These are phyloP conservation scores for Ditula angustiorana DNA, from an alignment of 2,888 invertebrate genomes.

Conservation along the genomic window DNA sequence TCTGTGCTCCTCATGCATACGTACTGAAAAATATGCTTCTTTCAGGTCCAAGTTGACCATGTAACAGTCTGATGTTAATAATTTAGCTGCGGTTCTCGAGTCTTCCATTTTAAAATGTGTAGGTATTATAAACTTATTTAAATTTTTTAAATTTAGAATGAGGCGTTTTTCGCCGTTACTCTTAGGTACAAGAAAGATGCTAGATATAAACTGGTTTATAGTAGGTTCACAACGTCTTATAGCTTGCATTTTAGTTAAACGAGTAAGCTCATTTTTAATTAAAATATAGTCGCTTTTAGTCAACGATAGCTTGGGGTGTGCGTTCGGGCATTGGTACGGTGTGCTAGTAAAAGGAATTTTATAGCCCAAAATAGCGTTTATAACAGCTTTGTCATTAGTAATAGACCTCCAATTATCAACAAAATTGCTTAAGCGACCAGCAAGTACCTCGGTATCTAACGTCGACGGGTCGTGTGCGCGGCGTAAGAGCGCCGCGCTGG, in stretches of 20 bases:
- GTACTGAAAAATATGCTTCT: slow-evolving; percentile 6
- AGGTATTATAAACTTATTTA: slow-evolving; percentile 11
- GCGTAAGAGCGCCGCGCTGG: too few species aligned
- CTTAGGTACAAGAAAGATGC: slow-evolving; percentile 33
- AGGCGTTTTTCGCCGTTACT: slow-evolving; percentile 29
- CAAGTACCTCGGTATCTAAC: not conserved
- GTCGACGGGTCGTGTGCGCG: too few species aligned
- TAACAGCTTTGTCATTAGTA: not conserved
- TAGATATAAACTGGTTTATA: slow-evolving; percentile 26
- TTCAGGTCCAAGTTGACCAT: slow-evolving; percentile 21
- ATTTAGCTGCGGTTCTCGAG: slow-evolving; percentile 5
- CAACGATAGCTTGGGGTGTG: slow-evolving; percentile 17
- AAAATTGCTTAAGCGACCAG: not conserved
- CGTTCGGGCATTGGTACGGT: not conserved
- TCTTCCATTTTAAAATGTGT: slow-evolving; percentile 36
- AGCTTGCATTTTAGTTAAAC: slow-evolving; percentile 25
- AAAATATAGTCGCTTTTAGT: slow-evolving; percentile 1
- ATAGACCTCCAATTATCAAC: not conserved
- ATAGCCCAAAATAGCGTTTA: slow-evolving; percentile 3
- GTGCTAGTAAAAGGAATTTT: not conserved
- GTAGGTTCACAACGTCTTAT: slow-evolving; percentile 21
- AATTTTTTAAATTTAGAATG: slow-evolving; percentile 37
- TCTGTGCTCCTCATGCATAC: not conserved
- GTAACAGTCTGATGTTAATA: slow-evolving; percentile 4
- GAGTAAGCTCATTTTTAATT: slow-evolving; percentile 23